Percentiles rank a stretch among this genome's conserved stretches.
These are phyloP conservation scores for Ormyrus labotus DNA, from an alignment of 2,888 invertebrate species.

Conservation along the genomic window DNA sequence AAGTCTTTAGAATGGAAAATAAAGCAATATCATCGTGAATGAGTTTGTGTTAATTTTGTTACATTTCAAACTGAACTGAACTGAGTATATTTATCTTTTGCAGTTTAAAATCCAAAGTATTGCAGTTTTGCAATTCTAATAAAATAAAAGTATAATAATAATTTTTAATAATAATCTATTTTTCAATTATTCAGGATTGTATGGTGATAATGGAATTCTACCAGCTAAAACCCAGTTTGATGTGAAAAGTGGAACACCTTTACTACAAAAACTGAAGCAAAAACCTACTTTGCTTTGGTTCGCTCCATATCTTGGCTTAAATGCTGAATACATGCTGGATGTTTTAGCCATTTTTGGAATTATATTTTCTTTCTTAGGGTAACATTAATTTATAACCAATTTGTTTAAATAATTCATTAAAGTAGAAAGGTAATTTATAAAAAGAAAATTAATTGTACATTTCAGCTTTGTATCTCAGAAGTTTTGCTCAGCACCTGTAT, in stretches of 20 bases:
- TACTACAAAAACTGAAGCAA: conserved; percentile 78
- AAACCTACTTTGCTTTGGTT: conserved; percentile 83
- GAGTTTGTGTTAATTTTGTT: background rate
- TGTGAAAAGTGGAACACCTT: conserved; percentile 75
- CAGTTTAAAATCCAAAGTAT: background rate
- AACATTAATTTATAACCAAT: conserved; percentile 60
- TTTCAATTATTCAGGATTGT: conserved; percentile 78
- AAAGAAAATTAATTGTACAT: conserved; percentile 4
- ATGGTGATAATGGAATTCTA: conserved; percentile 85
- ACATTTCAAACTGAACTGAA: conserved; percentile 2
- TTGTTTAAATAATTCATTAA: background rate
- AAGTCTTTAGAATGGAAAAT: conserved; percentile 20
- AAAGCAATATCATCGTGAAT: background rate
- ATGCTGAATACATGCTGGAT: conserved; percentile 83
- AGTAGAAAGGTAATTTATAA: too few species aligned
- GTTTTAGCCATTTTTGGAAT: conserved; percentile 81
- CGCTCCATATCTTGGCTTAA: conserved; percentile 81
- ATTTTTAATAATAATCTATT: background rate
- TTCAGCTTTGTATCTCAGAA: conserved; percentile 80
- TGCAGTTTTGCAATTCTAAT: background rate
- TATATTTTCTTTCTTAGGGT: conserved; percentile 82
- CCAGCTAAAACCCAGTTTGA: conserved; percentile 79
- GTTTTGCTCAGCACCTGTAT: conserved; percentile 80
- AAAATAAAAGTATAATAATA: conserved; percentile 1
- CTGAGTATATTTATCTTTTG: background rate